Base-by-base conservation (phyloP, 2,113 vertebrate species). In the Brienomyrus longianalis region DNA sequence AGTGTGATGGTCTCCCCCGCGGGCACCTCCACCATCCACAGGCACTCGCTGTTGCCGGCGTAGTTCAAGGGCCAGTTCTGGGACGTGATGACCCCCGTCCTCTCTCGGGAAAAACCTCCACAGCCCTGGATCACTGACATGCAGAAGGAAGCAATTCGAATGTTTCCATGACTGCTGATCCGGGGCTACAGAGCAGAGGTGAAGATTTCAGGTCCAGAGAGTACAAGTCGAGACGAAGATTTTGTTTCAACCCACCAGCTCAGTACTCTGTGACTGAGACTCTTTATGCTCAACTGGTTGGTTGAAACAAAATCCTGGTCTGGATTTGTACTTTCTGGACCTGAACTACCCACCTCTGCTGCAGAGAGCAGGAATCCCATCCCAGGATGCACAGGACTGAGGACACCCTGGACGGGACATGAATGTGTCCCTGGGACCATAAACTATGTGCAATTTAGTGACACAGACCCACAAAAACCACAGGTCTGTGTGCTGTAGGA, bases 51-150 rank as follows among this genome's bases (percentile, higher is more conserved):
- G 92, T 95, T 95, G 9, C 93, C 92, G 23, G 93, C 92, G 93
- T 96, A 96, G 92, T 95, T 95, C 93, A 92, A 92, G 1, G 96
- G 96, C 95, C 95, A 96, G 90, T 95, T 94, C 31, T 92, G 92
- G 85, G 95, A 96, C 88, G 93, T 95, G 27, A 97, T 95, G 27
- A 96, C 91, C 9, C 96, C 96, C 0, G 27, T 93, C 89, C 93
- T 91, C 83, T 95, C 92, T 48, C 77, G 91, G 47, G 93, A 95
- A 27, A 91, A 91, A 19, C 94, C 89, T 23, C 95, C 95, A 91
- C 96, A 97, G 17, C 94, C 94, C 89, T 95, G 95, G 90, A 96
- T 94, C 80, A 96, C 96, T 96, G 92, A 43, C 1, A 27, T 62
- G 3, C 2, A 85, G 21, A 17, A 88, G 39, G 19, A 86, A 35